A percentile compares a stretch with the other conserved stretches of the same genome.
Evolutionary conservation across 2,797 vertebrate species (phyloP).

Genomic region (Euphonia xanthogaster): DNA sequence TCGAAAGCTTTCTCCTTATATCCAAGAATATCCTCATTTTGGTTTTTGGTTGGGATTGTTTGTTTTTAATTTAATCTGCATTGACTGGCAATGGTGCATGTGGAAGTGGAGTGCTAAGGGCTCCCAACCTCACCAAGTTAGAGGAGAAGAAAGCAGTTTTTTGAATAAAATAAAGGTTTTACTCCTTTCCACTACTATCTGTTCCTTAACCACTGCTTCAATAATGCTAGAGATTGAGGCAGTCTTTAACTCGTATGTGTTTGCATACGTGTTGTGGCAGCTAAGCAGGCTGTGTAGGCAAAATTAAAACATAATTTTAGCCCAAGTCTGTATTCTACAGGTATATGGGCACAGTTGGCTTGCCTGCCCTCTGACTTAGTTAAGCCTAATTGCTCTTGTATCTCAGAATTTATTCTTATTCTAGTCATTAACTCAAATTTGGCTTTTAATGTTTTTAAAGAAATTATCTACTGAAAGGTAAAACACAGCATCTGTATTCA

Average conservation of each 20-base stretch:
- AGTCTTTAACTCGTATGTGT: background rate
- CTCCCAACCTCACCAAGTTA: background rate
- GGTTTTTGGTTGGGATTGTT: background rate
- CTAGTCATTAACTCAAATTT: background rate
- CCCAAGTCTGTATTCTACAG: background rate
- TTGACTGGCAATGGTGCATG: background rate
- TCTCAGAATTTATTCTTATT: background rate
- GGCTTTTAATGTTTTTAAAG: background rate
- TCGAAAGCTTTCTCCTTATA: background rate
- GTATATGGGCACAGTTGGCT: background rate
- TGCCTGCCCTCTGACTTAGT: background rate
- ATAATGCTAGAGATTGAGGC: background rate
- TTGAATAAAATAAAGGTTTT: background rate
- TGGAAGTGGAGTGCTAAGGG: background rate
- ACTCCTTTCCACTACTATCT: fast-evolving
- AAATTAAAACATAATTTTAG: background rate
- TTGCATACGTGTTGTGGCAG: background rate
- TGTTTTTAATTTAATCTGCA: background rate
- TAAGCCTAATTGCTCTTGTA: background rate
- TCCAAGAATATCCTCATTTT: background rate
- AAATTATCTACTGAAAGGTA: background rate
- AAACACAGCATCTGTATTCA: background rate
- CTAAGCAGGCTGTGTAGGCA: background rate
- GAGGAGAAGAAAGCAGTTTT: background rate
- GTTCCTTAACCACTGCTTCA: background rate